Evolutionary conservation across 2,888 invertebrate genomes (phyloP).

Genomic region (Drosophila robusta): DNA sequence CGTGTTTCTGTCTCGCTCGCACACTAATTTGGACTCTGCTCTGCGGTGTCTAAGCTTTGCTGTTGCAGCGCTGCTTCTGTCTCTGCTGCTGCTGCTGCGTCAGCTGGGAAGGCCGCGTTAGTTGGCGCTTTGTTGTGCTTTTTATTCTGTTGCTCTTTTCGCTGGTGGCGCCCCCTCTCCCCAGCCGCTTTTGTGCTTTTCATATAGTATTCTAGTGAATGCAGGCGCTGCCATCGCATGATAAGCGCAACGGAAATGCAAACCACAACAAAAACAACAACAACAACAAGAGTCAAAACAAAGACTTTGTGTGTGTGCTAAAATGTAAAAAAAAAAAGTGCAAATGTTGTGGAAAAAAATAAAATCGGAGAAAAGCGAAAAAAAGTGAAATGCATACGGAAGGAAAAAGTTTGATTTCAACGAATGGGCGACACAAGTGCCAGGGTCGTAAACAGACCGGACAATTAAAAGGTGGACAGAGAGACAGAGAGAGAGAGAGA

Average conservation of each 20-base stretch:
- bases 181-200: background rate
- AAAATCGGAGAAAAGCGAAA: constrained; percentile 8
- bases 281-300: constrained; percentile 25
- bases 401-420: constrained; percentile 40
- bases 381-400: constrained; percentile 51
- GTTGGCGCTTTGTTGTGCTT: constrained; percentile 33
- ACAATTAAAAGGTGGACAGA: constrained; percentile 20
- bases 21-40: constrained; percentile 10
- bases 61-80: constrained; percentile 1
- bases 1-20: constrained; percentile 10
- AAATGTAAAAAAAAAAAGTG: constrained; percentile 31
- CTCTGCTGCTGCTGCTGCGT: constrained; percentile 6
- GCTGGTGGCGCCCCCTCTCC: background rate
- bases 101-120: constrained; percentile 34
- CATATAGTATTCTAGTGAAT: constrained; percentile 17
- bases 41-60: constrained; percentile 1
- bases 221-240: constrained; percentile 46
- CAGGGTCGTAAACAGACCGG: constrained; percentile 18
- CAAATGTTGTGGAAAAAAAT: constrained; percentile 5
- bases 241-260: constrained; percentile 57
- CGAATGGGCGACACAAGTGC: constrained; percentile 13
- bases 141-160: constrained; percentile 22
- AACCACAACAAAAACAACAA: constrained; percentile 33
- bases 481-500: background rate
- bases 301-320: constrained; percentile 3